phyloP scores from a whole-genome alignment of 2,113 vertebrate species.

The Tychaedon coryphoeus region DNA sequence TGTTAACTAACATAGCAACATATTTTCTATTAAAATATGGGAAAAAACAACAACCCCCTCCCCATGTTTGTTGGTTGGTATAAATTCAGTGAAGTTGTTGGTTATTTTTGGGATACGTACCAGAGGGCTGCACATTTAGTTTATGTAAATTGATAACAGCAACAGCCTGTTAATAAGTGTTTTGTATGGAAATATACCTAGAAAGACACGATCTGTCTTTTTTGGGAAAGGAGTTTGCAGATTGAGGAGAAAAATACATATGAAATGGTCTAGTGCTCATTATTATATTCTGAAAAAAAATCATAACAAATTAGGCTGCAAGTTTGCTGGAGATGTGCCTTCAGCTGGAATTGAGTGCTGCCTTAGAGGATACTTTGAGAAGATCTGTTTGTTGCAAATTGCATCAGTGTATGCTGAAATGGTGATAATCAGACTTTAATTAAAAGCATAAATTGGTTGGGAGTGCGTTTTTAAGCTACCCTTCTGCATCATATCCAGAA shows the following conservation, averaged over 20 bases:
- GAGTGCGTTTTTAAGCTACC: constrained; percentile 20
- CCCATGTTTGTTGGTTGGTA: constrained; percentile 67
- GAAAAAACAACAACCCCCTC: constrained; percentile 64
- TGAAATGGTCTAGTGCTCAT: constrained; percentile 40
- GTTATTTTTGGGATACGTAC: constrained; percentile 71
- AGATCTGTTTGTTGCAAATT: constrained; percentile 55
- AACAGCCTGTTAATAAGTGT: constrained; percentile 71
- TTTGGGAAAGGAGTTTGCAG: constrained; percentile 52
- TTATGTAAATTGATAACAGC: constrained; percentile 74
- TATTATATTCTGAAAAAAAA: constrained; percentile 55
- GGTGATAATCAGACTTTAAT: constrained; percentile 57
- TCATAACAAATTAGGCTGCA: constrained; percentile 36
- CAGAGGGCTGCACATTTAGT: constrained; percentile 71
- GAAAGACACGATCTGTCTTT: constrained; percentile 58
- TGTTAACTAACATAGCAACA: constrained; percentile 75
- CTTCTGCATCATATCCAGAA: constrained; percentile 4
- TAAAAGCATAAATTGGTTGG: constrained; percentile 55
- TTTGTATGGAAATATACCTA: constrained; percentile 70
- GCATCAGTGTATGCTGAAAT: constrained; percentile 42
- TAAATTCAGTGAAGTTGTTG: constrained; percentile 73
- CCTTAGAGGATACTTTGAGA: constrained; percentile 48
- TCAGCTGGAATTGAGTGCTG: constrained; percentile 35
- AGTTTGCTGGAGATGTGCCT: constrained; percentile 6
- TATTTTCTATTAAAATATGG: constrained; percentile 76
- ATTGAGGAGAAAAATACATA: constrained; percentile 35